Conservation (phyloP, 2,888 invertebrate species). For the Drosophila paramelanica region DNA sequence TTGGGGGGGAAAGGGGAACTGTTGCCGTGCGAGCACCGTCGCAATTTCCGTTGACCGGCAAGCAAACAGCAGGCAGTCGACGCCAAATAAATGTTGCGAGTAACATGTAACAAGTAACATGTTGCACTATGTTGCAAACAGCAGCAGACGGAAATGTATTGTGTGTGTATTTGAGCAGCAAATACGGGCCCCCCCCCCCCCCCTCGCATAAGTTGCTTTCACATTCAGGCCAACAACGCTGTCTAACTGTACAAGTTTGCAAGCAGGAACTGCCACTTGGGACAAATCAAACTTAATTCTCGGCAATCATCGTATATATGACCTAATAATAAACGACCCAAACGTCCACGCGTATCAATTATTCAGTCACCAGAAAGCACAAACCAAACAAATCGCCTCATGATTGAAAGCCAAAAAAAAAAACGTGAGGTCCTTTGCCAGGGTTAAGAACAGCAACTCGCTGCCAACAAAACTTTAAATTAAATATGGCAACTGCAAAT, state of each 20-base stretch:
- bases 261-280: not conserved
- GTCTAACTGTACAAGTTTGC: not conserved
- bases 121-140: constrained; percentile 25
- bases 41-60: constrained; percentile 42
- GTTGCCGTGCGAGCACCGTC: constrained; percentile 20
- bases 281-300: constrained; percentile 34
- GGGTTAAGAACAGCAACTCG: not conserved
- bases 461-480: not conserved
- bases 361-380: not conserved
- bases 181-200: constrained; percentile 4
- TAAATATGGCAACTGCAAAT: not conserved
- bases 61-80: constrained; percentile 43
- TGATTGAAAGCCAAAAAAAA: not conserved
- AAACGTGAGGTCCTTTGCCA: not conserved
- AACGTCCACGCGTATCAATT: not conserved
- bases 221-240: constrained; percentile 3
- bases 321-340: constrained; percentile 14
- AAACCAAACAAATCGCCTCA: not conserved
- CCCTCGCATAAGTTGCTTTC: constrained; percentile 11
- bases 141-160: constrained; percentile 17
- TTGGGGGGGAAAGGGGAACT: constrained; percentile 30
- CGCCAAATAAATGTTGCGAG: constrained; percentile 34
- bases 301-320: constrained; percentile 24
- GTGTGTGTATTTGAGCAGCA: constrained; percentile 4
- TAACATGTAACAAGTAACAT: constrained; percentile 32